Evolutionary conservation across 2,888 invertebrate genomes (phyloP), one percentile per base, ranked within the genome.

Genomic region (Deroplatys truncata): DNA sequence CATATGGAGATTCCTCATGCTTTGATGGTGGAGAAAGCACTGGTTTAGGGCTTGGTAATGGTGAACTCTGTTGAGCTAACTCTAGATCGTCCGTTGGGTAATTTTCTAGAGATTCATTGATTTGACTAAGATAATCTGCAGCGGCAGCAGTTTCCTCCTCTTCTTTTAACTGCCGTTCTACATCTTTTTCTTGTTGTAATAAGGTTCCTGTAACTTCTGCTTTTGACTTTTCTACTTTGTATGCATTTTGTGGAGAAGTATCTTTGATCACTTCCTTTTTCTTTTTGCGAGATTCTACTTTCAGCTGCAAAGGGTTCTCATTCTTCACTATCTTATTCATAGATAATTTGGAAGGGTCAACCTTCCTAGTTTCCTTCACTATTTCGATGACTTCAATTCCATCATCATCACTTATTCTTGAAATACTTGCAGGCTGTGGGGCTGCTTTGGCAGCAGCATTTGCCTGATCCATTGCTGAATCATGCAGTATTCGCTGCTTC

Each of bases 51-150:
- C 56, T 20, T 20, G 56, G 20, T 72, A 72, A 72, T 25, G 56
- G 56, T 20, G 56, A 72, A 72, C 3, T 72, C 25, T 25, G 16
- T 20, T 72, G 16, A 7, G 56, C 56, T 20, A 72, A 9, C 16
- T 72, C 56, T 72, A 72, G 25, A 72, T 72, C 56, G 20, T 72
- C 56, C 5, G 56, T 72, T 72, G 56, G 56, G 56, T 72, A 87
- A 72, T 82, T 87, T 43, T 87, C 83, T 29, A 87, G 83, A 49
- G 91, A 91, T n/a, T 92, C 92, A 88, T 93, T 93, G 85, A 93
- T 93, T 91, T 93, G 93, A 91, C 93, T 93, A n/a, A 94, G 92
- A 84, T 93, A 93, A 91, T 93, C 93, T 13, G 93, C 94, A 28
- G 94, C 94, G 2, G 93, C 93, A 89, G 93, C 92, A 4, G 94